phyloP scores from a whole-genome alignment of 35 echinoderm and acorn worm genomes.

The Lytechinus variegatus region DNA sequence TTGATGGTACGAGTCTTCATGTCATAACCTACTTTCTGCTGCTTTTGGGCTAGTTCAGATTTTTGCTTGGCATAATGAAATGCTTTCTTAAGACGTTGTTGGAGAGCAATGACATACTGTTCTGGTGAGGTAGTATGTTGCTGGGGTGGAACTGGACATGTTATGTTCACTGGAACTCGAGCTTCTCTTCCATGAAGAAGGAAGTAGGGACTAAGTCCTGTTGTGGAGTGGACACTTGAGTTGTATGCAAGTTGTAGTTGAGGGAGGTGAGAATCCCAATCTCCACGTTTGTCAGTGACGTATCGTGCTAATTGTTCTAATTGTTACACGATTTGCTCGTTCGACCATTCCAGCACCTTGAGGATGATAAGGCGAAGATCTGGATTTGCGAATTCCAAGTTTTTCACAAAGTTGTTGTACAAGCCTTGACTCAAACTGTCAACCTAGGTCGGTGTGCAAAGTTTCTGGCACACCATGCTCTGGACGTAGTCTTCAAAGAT shows the following conservation, averaged over 20 bases:
- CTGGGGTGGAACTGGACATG: background rate
- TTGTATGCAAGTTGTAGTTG: constrained; percentile 43
- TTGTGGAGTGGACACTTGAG: background rate
- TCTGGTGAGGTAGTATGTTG: background rate
- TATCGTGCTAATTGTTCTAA: constrained; percentile 30
- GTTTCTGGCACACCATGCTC: constrained; percentile 53
- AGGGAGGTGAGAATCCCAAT: constrained; percentile 9
- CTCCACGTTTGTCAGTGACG: constrained; percentile 6
- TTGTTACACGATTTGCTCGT: constrained; percentile 34
- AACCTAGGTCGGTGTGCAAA: constrained; percentile 53
- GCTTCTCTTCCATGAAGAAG: constrained; percentile 23
- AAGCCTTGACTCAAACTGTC: constrained; percentile 50
- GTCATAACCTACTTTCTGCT: background rate
- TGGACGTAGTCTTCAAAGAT: constrained; percentile 50
- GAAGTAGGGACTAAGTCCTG: constrained; percentile 28
- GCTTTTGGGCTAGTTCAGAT: background rate
- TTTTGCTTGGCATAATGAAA: constrained; percentile 10
- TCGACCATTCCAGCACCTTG: constrained; percentile 48
- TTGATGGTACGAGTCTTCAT: background rate
- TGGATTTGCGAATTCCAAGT: constrained; percentile 35
- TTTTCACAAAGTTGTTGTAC: constrained; percentile 41
- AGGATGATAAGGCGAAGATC: constrained; percentile 56
- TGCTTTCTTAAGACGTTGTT: constrained; percentile 10
- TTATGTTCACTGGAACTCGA: constrained; percentile 9
- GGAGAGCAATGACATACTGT: background rate